phyloP scores from a whole-genome alignment of 2,113 vertebrate species.

The Melanostigma gelatinosum region DNA sequence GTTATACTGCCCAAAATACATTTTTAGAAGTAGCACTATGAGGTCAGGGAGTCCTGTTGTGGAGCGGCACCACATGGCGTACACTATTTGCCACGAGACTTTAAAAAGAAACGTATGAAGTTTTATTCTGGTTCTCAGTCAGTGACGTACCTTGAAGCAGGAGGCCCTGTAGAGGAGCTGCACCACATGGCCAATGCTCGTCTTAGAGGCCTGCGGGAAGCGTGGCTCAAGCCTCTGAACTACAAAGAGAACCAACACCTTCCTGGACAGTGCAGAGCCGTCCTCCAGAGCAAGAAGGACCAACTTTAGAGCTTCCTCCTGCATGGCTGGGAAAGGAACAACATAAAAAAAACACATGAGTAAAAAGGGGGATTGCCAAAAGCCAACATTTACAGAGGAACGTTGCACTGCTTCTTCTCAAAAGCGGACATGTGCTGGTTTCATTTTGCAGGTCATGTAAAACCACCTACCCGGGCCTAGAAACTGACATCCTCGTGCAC shows the following conservation, averaged over 20 bases:
- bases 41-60: neutral
- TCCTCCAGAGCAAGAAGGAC: constrained; percentile 96
- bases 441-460: neutral
- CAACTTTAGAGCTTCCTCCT: constrained; percentile 97
- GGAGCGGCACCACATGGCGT: neutral
- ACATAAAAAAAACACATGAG: neutral
- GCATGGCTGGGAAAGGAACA: constrained; percentile 88
- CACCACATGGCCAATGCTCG: constrained; percentile 98
- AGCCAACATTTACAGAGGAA: neutral
- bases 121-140: constrained; percentile 5
- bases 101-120: neutral
- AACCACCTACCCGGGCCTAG: constrained; percentile 92
- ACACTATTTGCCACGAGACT: constrained; percentile 6
- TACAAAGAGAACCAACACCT: constrained; percentile 98
- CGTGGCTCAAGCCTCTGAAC: constrained; percentile 97
- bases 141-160: constrained; percentile 92
- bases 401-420: neutral
- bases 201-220: constrained; percentile 98
- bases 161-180: constrained; percentile 98
- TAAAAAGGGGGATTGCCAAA: neutral
- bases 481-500: constrained; percentile 97
- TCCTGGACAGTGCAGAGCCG: constrained; percentile 95
- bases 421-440: neutral
- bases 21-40: too few relatives aligned
- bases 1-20: too few relatives aligned